Conservation (phyloP, 2,113 vertebrate species). For the Bos javanicus region DNA sequence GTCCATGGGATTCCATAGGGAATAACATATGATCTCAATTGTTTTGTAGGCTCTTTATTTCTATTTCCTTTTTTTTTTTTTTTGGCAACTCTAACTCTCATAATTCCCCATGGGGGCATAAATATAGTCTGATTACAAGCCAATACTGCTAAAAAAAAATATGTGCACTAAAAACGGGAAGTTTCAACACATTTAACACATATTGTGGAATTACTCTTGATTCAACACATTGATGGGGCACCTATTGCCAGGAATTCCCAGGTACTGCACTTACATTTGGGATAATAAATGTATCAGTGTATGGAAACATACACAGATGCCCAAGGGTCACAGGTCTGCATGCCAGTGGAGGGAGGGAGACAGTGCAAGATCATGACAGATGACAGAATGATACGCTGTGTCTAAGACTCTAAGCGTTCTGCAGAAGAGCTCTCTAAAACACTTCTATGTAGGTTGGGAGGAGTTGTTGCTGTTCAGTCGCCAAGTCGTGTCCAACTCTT, state of each 20-base stretch:
- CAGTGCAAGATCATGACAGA: fast-evolving
- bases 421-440: neutral
- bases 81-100: neutral
- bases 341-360: neutral
- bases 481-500: neutral
- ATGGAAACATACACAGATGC: neutral
- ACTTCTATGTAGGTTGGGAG: neutral
- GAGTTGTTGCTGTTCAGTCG: neutral
- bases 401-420: neutral
- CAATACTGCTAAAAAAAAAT: neutral
- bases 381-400: fast-evolving
- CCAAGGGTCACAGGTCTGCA: neutral
- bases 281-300: neutral
- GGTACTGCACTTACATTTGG: too few relatives aligned
- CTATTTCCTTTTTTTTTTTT: neutral
- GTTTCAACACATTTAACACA: too few relatives aligned
- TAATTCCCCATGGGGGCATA: neutral
- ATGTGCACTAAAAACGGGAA: neutral
- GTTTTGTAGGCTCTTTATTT: neutral
- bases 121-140: neutral
- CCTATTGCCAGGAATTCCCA: neutral
- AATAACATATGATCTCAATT: neutral
- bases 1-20: neutral
- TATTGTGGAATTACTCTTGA: neutral
- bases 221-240: neutral